Evolutionary conservation across 1,140 invertebrate genomes (phyloP).

Genomic region (Orchesella cincta): DNA sequence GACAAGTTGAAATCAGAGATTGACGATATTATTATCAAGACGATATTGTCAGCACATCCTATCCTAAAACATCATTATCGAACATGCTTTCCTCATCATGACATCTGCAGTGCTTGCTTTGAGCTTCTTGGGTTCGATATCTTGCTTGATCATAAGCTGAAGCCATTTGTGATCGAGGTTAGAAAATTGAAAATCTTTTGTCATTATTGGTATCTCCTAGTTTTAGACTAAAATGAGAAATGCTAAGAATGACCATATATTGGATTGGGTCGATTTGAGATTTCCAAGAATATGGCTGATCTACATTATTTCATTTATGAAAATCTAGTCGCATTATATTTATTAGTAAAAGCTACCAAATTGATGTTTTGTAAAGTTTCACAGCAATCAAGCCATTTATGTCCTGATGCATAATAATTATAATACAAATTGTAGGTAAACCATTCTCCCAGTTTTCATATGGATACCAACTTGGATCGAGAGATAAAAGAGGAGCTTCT

Average conservation of each 20-base stretch:
- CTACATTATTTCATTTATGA: no score
- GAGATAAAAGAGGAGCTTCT: constrained; percentile 81
- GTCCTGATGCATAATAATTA: no score
- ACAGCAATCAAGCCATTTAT: no score
- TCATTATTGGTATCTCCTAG: no score
- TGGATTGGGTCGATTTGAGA: no score
- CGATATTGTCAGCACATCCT: constrained; percentile 79
- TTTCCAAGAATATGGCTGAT: no score
- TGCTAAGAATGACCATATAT: no score
- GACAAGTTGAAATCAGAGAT: constrained; percentile 76
- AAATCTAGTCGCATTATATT: no score
- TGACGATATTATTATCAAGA: constrained; percentile 88
- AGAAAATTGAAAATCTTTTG: constrained; percentile 32
- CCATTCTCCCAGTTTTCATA: constrained; percentile 88
- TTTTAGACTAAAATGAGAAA: no score
- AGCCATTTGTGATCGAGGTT: constrained; percentile 83
- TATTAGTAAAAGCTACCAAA: no score
- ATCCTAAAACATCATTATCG: constrained; percentile 84
- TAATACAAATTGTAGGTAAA: no score
- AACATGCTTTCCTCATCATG: constrained; percentile 82
- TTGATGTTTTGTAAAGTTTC: no score
- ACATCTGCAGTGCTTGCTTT: constrained; percentile 81
- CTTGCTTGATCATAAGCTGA: constrained; percentile 79
- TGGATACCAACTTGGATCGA: constrained; percentile 76
- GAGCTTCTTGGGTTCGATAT: constrained; percentile 88